Conservation (phyloP, 2,113 vertebrate species). For the Uropsilus gracilis region DNA sequence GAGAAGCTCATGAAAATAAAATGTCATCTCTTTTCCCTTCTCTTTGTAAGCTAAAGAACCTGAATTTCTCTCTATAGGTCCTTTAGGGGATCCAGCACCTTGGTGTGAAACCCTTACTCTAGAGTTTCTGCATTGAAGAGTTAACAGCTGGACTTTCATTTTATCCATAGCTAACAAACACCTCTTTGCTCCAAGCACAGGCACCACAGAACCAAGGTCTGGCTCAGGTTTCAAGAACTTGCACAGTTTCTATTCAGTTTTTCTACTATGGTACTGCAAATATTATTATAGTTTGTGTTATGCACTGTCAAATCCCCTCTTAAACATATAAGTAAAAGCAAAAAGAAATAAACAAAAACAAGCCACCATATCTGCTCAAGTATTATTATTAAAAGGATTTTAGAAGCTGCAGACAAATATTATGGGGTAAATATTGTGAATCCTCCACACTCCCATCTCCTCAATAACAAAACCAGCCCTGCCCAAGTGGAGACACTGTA, state of each 20-base stretch:
- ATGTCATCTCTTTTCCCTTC: neutral
- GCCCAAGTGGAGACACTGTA: neutral
- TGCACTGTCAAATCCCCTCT: neutral
- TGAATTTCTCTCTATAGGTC: neutral
- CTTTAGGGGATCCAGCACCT: neutral
- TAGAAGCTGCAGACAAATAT: neutral
- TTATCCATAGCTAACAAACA: neutral
- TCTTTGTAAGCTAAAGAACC: neutral
- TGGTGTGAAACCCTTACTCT: neutral
- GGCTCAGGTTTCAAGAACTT: neutral
- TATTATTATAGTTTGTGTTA: neutral
- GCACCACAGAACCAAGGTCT: neutral
- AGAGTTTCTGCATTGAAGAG: neutral
- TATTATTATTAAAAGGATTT: neutral
- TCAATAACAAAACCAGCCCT: neutral
- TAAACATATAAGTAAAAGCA: neutral
- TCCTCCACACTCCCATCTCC: fast-evolving
- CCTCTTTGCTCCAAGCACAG: neutral
- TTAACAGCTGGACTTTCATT: neutral
- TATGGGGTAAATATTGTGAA: fast-evolving
- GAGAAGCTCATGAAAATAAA: neutral
- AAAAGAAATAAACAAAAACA: neutral
- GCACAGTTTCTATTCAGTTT: neutral
- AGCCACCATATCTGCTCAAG: neutral
- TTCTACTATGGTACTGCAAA: neutral